Base-by-base conservation (phyloP, 2,888 invertebrate species). In the Parnassius orleans region DNA sequence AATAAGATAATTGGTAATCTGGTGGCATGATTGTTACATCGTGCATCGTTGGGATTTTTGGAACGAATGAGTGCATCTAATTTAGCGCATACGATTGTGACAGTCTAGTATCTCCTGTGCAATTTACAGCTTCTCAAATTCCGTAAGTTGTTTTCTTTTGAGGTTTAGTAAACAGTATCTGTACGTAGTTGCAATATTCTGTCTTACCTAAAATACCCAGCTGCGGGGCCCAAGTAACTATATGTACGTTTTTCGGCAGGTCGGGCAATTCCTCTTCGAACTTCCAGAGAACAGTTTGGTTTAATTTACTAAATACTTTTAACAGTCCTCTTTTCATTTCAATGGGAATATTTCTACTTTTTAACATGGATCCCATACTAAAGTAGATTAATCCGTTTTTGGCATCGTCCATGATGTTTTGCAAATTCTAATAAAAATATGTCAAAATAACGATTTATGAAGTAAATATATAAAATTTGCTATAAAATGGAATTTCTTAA, bases 351-450 rank as follows among this genome's bases (percentile, higher is more conserved):
- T 74, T 68, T 15, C 77, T 81, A 57, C 86, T 84, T 51, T 77
- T 80, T 12, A 91, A 60, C 48, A 83, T 84, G 0, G 90, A 84
- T 1, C 93, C 93, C 83, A 93, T 78, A 61, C 92, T 92, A 70
- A 93, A 92, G 74, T 86, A 90, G 46, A 93, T 83, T 0, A 89
- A 84, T 1, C 93, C 92, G 57, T 90, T 60, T 60, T 80, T 80
- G 0, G 92, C 77, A 2, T 73, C 73, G 56, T 92, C 86, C 72
- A 92, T 72, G 9, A 89, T 74, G 60, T 81, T 51, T 54, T 62
- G 57, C 11, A 58, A 42, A 15, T 50, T 57, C 58, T 62, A 12
- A 11, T 53, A 10, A 14, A 48, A 46, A 33, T 33, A 33, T 33
- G 7, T 33, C 7, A 7, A 33, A 33, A 33, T 33, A 33, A 19